Base-by-base conservation (phyloP, 2,888 invertebrate species). In the Cyrtodaria siliqua region DNA sequence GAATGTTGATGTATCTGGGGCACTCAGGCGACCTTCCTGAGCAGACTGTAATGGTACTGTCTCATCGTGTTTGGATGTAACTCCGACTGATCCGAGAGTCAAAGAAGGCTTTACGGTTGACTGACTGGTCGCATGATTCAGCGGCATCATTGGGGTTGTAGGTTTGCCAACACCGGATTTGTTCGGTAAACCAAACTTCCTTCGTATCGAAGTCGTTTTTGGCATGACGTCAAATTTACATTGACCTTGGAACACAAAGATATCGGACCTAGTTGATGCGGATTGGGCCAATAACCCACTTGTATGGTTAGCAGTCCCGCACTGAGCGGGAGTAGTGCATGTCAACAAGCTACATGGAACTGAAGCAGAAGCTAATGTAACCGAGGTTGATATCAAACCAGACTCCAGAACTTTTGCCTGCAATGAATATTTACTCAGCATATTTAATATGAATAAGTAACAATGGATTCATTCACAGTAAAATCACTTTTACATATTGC, bases 61-160 rank as follows among this genome's bases (percentile, higher is more conserved):
- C 16, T 68, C 68, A 14, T 26, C 49, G 4, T 53, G 23, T 27
- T 72, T 73, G 29, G 59, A 61, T 0, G 64, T 33, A n/a, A 77
- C 64, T 33, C 81, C 77, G 18, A 81, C 77, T 29, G 81, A 81
- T 12, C 78, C 78, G 16, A 75, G 80, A 16, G 75, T 80, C 50
- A 80, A 23, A 60, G 53, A 72, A 4, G 83, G 80, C 29, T 72
- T 78, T 1, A 71, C 55, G 12, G 64, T 50, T 2, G 71, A 47
- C n/a, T 75, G 81, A 18, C 74, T 74, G 16, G 81, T 69, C 1
- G 83, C 77, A 38, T 77, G 82, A 69, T 85, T 86, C 2, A 83
- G 79, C 9, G 84, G 85, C 82, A 86, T 80, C 55, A 79, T 73
- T 14, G 71, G 47, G 6, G 74, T 61, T 16, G 68, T 26, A 18